phyloP scores from a whole-genome alignment of 2,797 vertebrate genomes.

The Sparidentex hasta region DNA sequence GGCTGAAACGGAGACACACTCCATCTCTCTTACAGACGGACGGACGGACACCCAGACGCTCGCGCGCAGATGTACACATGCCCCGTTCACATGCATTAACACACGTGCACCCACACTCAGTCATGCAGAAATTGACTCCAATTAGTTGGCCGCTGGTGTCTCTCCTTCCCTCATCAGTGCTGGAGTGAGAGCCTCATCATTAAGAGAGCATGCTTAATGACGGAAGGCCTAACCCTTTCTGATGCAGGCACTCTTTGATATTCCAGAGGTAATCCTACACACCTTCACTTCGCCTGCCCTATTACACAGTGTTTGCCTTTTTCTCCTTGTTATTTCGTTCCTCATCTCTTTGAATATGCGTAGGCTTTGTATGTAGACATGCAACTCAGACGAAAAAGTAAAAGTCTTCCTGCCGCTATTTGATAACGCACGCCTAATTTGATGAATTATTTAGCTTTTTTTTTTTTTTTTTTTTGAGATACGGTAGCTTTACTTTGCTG shows the following conservation, averaged over 20 bases:
- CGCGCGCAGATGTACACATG: constrained; percentile 17
- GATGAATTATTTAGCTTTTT: neutral
- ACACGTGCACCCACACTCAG: constrained; percentile 43
- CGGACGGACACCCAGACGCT: constrained; percentile 23
- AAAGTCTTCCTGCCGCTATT: neutral
- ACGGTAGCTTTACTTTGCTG: neutral
- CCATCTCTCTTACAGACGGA: constrained; percentile 15
- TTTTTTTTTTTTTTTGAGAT: neutral
- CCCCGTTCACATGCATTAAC: constrained; percentile 9
- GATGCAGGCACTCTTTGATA: constrained; percentile 79
- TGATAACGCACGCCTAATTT: neutral
- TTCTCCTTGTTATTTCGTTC: constrained; percentile 36
- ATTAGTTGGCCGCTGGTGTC: constrained; percentile 71
- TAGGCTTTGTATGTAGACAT: neutral
- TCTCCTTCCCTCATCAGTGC: constrained; percentile 72
- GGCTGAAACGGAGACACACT: constrained; percentile 39
- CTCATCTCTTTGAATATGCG: constrained; percentile 22
- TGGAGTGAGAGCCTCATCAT: constrained; percentile 78
- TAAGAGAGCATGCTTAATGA: constrained; percentile 79
- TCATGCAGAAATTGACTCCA: constrained; percentile 78
- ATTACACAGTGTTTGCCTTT: constrained; percentile 22
- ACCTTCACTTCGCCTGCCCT: constrained; percentile 48
- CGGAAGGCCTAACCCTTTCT: constrained; percentile 64
- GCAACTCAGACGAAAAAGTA: neutral
- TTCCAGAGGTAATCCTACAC: constrained; percentile 74